These are phyloP conservation scores for Drosophila parvula DNA, from an alignment of 1,140 invertebrate genomes.

Conservation along the genomic window DNA sequence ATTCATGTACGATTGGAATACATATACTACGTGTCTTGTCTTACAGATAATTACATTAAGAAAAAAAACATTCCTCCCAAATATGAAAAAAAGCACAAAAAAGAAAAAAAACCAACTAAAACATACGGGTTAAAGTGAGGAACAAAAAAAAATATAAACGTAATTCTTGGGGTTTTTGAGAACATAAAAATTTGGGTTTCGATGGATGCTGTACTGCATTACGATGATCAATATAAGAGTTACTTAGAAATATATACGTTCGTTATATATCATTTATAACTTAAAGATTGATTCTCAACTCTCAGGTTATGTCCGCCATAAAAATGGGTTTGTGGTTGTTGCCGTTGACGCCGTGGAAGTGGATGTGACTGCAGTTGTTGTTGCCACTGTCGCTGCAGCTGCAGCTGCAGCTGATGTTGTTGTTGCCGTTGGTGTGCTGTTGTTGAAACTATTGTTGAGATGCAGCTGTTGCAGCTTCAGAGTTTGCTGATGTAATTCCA, in stretches of 20 bases:
- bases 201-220: slow-evolving; percentile 25
- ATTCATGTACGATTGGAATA: slow-evolving; percentile 44
- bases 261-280: slow-evolving; percentile 22
- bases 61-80: slow-evolving; percentile 56
- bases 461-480: slow-evolving; percentile 41
- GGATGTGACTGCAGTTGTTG: slow-evolving; percentile 10
- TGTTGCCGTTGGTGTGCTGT: slow-evolving; percentile 23
- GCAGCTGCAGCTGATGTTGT: slow-evolving; percentile 22
- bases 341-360: slow-evolving; percentile 30
- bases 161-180: slow-evolving; percentile 41
- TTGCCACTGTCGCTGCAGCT: neutral
- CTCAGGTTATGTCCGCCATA: slow-evolving; percentile 69
- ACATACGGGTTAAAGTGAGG: slow-evolving; percentile 66
- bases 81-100: slow-evolving; percentile 64
- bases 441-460: slow-evolving; percentile 25
- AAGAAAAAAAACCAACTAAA: slow-evolving; percentile 59
- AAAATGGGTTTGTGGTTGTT: slow-evolving; percentile 31
- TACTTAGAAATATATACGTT: slow-evolving; percentile 24
- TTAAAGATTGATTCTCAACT: slow-evolving; percentile 45
- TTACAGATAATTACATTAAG: slow-evolving; percentile 63
- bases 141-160: slow-evolving; percentile 54
- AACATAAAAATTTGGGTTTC: slow-evolving; percentile 62
- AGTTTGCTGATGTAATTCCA: slow-evolving; percentile 39
- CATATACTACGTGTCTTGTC: slow-evolving; percentile 41
- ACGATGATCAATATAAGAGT: slow-evolving; percentile 38